Evolutionary conservation across 2,888 invertebrate genomes (phyloP).

Genomic region (Ariolimax columbianus): DNA sequence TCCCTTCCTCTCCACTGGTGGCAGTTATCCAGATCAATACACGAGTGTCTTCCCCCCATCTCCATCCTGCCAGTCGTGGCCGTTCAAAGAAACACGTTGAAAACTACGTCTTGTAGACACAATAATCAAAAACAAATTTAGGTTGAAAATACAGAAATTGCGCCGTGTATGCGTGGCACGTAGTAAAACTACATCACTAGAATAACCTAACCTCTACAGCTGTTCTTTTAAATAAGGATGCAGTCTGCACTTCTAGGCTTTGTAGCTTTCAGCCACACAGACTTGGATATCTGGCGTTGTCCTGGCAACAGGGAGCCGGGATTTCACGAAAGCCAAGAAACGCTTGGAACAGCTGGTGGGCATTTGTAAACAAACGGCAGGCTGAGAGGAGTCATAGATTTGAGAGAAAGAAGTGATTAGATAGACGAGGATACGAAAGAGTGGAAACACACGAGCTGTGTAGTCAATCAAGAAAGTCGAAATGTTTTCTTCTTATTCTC

Average conservation of each 20-base stretch:
- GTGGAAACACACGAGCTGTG: no score
- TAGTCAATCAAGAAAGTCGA: no score
- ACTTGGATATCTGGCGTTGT: constrained; percentile 30
- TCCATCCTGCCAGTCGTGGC: not conserved
- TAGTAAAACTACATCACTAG: not conserved
- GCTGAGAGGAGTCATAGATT: no score
- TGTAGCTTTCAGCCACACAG: not conserved
- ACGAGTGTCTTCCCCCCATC: not conserved
- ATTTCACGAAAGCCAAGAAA: not conserved
- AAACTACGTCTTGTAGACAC: not conserved
- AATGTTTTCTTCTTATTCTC: no score
- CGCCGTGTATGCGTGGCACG: not conserved
- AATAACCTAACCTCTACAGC: not conserved
- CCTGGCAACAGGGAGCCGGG: constrained; percentile 20
- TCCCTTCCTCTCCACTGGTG: not conserved
- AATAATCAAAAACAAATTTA: not conserved
- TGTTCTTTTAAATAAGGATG: not conserved
- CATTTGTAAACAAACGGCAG: constrained; percentile 15
- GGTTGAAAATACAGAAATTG: not conserved
- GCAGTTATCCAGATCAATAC: constrained; percentile 21
- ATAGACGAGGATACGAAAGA: no score
- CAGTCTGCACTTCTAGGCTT: not conserved
- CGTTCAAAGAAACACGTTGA: not conserved
- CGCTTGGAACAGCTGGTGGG: constrained; percentile 6
- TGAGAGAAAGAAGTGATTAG: no score